Conservation (phyloP, 2,888 invertebrate genomes). For the Amphipyra tragopoginis region DNA sequence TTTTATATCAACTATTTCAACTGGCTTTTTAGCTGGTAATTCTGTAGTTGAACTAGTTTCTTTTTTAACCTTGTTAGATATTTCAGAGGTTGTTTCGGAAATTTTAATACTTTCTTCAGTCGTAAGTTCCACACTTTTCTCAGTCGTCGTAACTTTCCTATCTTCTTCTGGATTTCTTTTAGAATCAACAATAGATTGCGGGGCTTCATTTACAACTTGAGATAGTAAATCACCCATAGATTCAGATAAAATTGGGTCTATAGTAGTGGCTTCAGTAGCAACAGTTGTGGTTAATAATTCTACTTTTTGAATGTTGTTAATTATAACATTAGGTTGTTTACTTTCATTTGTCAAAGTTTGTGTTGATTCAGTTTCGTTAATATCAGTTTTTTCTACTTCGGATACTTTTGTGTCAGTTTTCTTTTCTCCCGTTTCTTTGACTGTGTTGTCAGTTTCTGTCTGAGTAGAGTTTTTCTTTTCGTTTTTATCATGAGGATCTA, state of each 20-base stretch:
- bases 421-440: slow-evolving; percentile 7
- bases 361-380: slow-evolving; percentile 31
- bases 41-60: slow-evolving; percentile 49
- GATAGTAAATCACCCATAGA: slow-evolving; percentile 87
- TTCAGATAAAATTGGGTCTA: slow-evolving; percentile 82
- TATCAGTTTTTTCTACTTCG: slow-evolving; percentile 1
- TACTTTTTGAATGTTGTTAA: slow-evolving; percentile 54
- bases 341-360: slow-evolving; percentile 18
- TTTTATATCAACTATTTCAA: slow-evolving; percentile 6
- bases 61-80: slow-evolving; percentile 46
- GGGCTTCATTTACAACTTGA: slow-evolving; percentile 81
- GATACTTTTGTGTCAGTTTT: slow-evolving; percentile 1
- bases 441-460: slow-evolving; percentile 40
- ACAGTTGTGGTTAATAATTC: slow-evolving; percentile 59
- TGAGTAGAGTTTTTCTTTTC: slow-evolving; percentile 32
- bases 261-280: slow-evolving; percentile 67
- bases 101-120: slow-evolving; percentile 46
- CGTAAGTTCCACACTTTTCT: slow-evolving; percentile 56
- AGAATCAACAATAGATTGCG: slow-evolving; percentile 66
- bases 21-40: slow-evolving; percentile 9
- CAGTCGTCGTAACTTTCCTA: slow-evolving; percentile 57
- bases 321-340: slow-evolving; percentile 42
- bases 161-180: slow-evolving; percentile 47
- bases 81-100: slow-evolving; percentile 44
- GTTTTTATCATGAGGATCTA: slow-evolving; percentile 74